Evolutionary conservation across 1,140 invertebrate genomes (phyloP).

Genomic region (Drosophila leontia): DNA sequence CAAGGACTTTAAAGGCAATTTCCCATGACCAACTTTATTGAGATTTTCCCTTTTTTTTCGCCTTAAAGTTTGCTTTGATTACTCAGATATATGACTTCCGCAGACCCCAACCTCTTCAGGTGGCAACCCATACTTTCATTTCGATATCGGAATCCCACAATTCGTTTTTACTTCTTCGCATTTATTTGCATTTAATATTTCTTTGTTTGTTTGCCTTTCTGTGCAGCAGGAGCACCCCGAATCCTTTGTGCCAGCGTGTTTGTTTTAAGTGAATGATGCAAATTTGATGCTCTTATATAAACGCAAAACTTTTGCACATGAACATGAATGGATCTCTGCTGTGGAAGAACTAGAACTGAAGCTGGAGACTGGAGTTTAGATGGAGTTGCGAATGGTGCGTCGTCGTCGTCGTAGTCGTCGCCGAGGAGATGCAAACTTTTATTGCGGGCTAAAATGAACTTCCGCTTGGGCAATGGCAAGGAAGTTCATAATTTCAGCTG

Average conservation of each 20-base stretch:
- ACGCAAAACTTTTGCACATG: conserved; percentile 79
- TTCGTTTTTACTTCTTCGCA: conserved; percentile 64
- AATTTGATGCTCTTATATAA: conserved; percentile 81
- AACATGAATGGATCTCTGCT: conserved; percentile 59
- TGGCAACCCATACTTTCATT: background rate
- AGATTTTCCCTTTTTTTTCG: conserved; percentile 14
- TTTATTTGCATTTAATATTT: conserved; percentile 82
- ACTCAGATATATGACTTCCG: conserved; percentile 38
- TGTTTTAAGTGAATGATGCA: conserved; percentile 83
- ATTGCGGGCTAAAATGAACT: conserved; percentile 83
- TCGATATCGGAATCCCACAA: conserved; percentile 42
- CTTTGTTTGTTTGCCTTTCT: conserved; percentile 68
- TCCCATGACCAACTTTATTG: conserved; percentile 36
- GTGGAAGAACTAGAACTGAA: conserved; percentile 7
- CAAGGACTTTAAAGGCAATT: conserved; percentile 66
- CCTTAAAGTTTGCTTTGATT: conserved; percentile 41
- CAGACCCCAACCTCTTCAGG: conserved; percentile 17
- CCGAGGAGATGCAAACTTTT: conserved; percentile 75
- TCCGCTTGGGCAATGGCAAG: conserved; percentile 69
- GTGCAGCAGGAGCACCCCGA: conserved; percentile 24
- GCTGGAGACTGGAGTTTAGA: conserved; percentile 15
- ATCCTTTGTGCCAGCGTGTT: conserved; percentile 56
- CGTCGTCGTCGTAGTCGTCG: conserved; percentile 1
- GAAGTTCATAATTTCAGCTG: conserved; percentile 84
- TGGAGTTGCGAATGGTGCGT: conserved; percentile 36